Conservation (phyloP, 2,888 invertebrate species). For the Tortrix viridana region DNA sequence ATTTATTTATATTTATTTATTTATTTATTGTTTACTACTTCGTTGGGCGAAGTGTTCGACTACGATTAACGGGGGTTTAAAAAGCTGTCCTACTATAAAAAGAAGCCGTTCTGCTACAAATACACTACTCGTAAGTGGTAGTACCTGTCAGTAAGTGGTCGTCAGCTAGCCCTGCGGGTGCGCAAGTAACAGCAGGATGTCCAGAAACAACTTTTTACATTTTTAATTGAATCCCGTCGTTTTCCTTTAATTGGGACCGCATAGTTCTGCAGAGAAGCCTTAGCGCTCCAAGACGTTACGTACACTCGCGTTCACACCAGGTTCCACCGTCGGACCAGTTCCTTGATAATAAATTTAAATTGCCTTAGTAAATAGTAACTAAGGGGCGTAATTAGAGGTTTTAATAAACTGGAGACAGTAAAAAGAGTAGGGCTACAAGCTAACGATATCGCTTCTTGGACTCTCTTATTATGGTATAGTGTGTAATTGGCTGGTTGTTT, state of each 20-base stretch:
- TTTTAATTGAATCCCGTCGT: slow-evolving; percentile 43
- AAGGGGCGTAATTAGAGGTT: slow-evolving; percentile 23
- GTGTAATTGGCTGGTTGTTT: slow-evolving; percentile 15
- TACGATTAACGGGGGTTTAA: neutral
- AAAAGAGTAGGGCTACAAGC: slow-evolving; percentile 16
- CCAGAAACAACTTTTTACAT: slow-evolving; percentile 41
- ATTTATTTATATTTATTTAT: no score
- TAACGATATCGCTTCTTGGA: slow-evolving; percentile 15
- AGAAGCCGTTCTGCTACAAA: neutral
- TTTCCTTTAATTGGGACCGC: slow-evolving; percentile 43
- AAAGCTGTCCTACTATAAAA: neutral
- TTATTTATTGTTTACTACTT: no score
- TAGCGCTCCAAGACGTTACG: slow-evolving; percentile 16
- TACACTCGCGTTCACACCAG: neutral
- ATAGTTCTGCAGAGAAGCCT: slow-evolving; percentile 29
- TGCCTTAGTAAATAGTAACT: slow-evolving; percentile 14
- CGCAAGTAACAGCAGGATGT: slow-evolving; percentile 38
- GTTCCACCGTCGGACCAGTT: slow-evolving; percentile 14
- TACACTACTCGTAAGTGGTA: neutral
- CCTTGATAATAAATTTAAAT: slow-evolving; percentile 30
- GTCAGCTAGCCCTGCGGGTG: neutral
- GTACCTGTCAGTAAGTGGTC: neutral
- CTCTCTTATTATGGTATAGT: slow-evolving; percentile 6
- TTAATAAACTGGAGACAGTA: slow-evolving; percentile 21
- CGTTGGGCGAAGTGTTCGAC: neutral